Percentiles rank a stretch among this genome's conserved stretches.
Conservation (phyloP, 53 echinoderm and acorn worm genomes). For the Astropecten irregularis region DNA sequence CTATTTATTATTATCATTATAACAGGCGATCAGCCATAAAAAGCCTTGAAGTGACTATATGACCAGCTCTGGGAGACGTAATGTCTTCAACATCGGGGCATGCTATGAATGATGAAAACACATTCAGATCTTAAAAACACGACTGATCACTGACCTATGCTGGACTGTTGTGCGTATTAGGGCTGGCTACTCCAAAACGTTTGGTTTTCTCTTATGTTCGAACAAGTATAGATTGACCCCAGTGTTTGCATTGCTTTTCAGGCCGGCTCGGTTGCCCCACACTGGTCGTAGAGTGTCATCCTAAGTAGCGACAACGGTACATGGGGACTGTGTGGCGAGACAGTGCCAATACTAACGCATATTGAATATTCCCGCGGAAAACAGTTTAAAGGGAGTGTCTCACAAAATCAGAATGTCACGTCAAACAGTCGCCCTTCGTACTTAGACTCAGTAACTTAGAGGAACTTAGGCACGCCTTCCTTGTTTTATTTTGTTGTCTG, state of each 20-base stretch:
- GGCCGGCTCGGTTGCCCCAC: not conserved
- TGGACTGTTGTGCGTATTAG: conserved; percentile 8
- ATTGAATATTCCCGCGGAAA: not conserved
- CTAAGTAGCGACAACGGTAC: too few species aligned
- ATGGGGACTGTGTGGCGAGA: not conserved
- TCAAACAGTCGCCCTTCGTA: too few species aligned
- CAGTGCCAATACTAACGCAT: not conserved
- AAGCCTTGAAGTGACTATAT: too few species aligned
- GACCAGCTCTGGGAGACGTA: not conserved
- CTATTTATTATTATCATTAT: too few species aligned
- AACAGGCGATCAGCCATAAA: too few species aligned
- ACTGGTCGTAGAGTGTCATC: too few species aligned
- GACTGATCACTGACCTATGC: conserved; percentile 19
- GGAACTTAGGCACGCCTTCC: too few species aligned
- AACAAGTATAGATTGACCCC: conserved; percentile 27
- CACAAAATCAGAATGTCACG: too few species aligned
- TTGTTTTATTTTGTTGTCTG: too few species aligned
- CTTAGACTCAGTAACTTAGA: too few species aligned
- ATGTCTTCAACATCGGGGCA: not conserved
- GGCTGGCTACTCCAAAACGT: conserved; percentile 4
- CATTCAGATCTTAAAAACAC: not conserved
- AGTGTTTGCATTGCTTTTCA: conserved; percentile 31
- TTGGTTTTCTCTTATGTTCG: conserved; percentile 2
- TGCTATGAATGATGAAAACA: not conserved
- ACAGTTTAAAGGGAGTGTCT: not conserved